phyloP scores from a whole-genome alignment of 2,888 invertebrate genomes.

The Cerastis rubricosa region DNA sequence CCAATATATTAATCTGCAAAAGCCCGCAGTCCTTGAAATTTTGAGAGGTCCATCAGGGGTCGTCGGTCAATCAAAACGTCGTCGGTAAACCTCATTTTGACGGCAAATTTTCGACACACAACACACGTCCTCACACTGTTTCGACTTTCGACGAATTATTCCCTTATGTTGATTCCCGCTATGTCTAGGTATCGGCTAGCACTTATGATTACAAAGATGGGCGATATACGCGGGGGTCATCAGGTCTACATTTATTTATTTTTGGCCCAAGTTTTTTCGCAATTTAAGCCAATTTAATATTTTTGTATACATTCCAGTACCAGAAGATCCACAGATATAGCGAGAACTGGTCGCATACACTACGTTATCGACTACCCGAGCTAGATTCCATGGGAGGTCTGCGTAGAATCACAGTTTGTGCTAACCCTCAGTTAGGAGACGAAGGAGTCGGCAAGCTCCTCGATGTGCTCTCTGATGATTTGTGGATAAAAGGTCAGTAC shows the following conservation, averaged over 20 bases:
- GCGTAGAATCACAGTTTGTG: conserved; percentile 92
- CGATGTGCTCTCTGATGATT: conserved; percentile 93
- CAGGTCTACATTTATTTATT: not conserved
- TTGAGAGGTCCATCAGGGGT: not conserved
- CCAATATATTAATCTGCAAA: not conserved
- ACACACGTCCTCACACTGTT: not conserved
- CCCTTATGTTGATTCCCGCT: no score
- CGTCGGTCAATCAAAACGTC: not conserved
- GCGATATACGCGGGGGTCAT: not conserved
- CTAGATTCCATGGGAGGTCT: conserved; percentile 94
- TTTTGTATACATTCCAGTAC: conserved; percentile 79
- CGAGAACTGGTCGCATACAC: conserved; percentile 95
- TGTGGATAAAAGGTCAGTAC: conserved; percentile 93
- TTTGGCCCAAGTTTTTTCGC: not conserved
- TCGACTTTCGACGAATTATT: no score
- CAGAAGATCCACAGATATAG: conserved; percentile 94
- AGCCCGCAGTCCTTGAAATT: not conserved
- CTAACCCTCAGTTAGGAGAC: conserved; percentile 93
- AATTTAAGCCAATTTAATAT: not conserved
- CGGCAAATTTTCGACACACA: not conserved
- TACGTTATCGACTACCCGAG: conserved; percentile 94
- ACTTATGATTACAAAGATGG: not conserved
- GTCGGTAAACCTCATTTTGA: not conserved
- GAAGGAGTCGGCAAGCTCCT: conserved; percentile 91
- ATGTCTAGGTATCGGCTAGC: no score